Evolutionary conservation across 1,140 invertebrate genomes (phyloP).

Genomic region (Drosophila pectinifera): DNA sequence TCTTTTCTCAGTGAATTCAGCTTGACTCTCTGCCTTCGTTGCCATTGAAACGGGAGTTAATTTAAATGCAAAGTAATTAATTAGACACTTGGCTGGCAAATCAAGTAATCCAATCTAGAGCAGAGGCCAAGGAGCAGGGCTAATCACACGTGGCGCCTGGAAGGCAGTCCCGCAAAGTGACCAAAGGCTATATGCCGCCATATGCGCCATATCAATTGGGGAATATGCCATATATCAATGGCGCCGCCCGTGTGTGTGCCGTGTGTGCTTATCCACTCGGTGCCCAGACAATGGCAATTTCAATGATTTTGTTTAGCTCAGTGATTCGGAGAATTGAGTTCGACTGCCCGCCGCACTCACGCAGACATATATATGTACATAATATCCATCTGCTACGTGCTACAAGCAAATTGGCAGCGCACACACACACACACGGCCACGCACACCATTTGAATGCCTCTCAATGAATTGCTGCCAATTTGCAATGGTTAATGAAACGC

Average conservation of each 20-base stretch:
- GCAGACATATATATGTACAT: constrained; percentile 1
- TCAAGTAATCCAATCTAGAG: constrained; percentile 49
- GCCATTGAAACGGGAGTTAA: constrained; percentile 66
- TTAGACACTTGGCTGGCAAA: constrained; percentile 63
- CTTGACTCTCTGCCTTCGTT: constrained; percentile 28
- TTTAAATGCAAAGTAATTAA: constrained; percentile 84
- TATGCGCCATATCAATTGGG: constrained; percentile 21
- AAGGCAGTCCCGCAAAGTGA: constrained; percentile 27
- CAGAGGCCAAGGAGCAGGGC: constrained; percentile 3
- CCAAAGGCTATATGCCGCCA: constrained; percentile 16
- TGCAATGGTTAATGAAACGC: constrained; percentile 83
- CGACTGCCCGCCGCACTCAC: constrained; percentile 27
- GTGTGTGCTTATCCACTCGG: constrained; percentile 55
- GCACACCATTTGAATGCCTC: constrained; percentile 62
- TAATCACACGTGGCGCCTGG: constrained; percentile 17
- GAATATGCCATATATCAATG: constrained; percentile 55
- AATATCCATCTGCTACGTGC: constrained; percentile 48
- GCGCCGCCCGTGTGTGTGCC: constrained; percentile 10
- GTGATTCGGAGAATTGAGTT: constrained; percentile 81
- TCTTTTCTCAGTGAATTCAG: background rate
- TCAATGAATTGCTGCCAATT: constrained; percentile 82
- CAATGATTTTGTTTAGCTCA: constrained; percentile 83
- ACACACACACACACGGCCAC: constrained; percentile 32
- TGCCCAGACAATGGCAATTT: constrained; percentile 66
- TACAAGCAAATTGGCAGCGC: constrained; percentile 43